phyloP scores from a whole-genome alignment of 2,888 invertebrate genomes.

The Plutella xylostella region DNA sequence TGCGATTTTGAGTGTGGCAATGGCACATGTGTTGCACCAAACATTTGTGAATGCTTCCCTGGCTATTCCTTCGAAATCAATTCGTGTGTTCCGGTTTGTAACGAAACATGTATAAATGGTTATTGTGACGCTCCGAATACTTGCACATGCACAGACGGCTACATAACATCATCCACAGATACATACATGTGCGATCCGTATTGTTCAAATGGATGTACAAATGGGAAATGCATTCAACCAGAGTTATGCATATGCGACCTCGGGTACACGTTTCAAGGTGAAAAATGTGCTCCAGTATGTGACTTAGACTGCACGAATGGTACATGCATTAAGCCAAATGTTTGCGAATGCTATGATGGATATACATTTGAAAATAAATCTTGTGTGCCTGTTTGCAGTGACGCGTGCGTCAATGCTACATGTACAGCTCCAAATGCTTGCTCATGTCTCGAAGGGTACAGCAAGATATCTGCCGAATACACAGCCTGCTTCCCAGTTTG shows the following conservation, averaged over 20 bases:
- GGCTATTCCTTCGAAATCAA: conserved; percentile 23
- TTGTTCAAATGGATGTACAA: conserved; percentile 9
- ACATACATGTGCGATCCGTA: neutral
- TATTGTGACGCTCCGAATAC: conserved; percentile 33
- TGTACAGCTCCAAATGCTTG: conserved; percentile 29
- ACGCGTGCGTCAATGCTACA: neutral
- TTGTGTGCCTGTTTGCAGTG: neutral
- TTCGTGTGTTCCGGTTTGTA: conserved; percentile 13
- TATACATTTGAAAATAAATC: conserved; percentile 16
- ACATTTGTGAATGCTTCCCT: conserved; percentile 24
- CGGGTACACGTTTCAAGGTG: conserved; percentile 27
- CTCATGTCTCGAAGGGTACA: conserved; percentile 35
- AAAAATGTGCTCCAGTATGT: conserved; percentile 23
- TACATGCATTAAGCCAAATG: conserved; percentile 33
- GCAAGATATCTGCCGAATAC: neutral
- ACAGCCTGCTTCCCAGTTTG: neutral
- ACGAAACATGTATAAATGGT: conserved; percentile 19
- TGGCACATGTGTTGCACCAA: conserved; percentile 34
- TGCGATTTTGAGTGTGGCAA: conserved; percentile 28
- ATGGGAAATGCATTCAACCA: conserved; percentile 27
- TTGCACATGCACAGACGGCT: conserved; percentile 55
- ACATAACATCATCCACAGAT: no score
- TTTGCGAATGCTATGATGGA: conserved; percentile 23
- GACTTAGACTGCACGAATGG: conserved; percentile 29
- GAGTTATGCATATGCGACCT: conserved; percentile 51